Conservation (phyloP, 1,140 invertebrate genomes). For the Tigriopus japonicus region DNA sequence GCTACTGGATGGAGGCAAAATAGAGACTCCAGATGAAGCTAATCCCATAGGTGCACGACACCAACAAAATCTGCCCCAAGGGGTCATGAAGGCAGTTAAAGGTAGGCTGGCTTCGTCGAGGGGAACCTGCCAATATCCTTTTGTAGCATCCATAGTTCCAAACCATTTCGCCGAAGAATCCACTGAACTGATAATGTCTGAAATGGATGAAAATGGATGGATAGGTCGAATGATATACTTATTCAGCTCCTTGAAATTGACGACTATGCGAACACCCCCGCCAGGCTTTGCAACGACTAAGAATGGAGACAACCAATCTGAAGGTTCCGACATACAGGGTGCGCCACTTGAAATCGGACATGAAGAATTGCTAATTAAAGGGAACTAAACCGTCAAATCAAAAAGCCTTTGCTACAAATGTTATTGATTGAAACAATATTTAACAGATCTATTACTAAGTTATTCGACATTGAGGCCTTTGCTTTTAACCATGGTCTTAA, state of each 20-base stretch:
- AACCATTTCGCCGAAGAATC: conserved; percentile 11
- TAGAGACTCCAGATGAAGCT: conserved; percentile 18
- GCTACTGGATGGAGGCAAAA: too few relatives aligned
- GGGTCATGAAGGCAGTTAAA: conserved; percentile 21
- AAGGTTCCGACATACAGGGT: background rate
- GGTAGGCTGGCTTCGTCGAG: conserved; percentile 19
- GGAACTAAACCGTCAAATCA: too few relatives aligned
- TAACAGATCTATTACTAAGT: too few relatives aligned
- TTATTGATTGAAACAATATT: too few relatives aligned
- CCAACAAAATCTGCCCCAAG: conserved; percentile 18
- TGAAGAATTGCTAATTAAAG: too few relatives aligned
- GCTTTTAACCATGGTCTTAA: too few relatives aligned
- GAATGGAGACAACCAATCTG: background rate
- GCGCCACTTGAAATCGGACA: too few relatives aligned
- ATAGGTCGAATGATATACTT: conserved; percentile 19
- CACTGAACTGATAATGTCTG: conserved; percentile 15
- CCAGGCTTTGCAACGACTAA: conserved; percentile 22
- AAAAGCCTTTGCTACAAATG: too few relatives aligned
- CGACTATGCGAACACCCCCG: conserved; percentile 24
- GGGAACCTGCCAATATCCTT: conserved; percentile 23
- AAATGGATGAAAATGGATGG: conserved; percentile 16
- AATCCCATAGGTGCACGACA: conserved; percentile 16
- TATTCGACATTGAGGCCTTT: too few relatives aligned
- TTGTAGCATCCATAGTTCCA: conserved; percentile 20
- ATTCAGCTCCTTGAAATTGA: conserved; percentile 24